Percentiles rank a stretch among this genome's conserved stretches.
phyloP scores from a whole-genome alignment of 2,888 invertebrate genomes.

The Dasysyrphus albostriatus region DNA sequence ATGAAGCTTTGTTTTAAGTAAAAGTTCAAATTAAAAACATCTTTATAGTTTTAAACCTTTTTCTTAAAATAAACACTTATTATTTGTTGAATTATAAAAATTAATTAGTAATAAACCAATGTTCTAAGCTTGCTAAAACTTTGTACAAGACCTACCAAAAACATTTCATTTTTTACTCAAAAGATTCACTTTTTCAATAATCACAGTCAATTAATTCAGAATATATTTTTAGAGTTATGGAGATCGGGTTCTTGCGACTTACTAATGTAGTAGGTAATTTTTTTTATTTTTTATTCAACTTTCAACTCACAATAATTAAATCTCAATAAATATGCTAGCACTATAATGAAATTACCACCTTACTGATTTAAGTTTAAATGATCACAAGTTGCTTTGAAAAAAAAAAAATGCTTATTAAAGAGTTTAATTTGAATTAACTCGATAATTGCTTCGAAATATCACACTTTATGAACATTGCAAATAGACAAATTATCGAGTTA shows the following conservation, averaged over 20 bases:
- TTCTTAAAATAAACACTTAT: too few relatives aligned
- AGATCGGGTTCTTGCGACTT: background rate
- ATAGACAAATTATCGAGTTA: constrained; percentile 57
- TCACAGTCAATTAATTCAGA: too few relatives aligned
- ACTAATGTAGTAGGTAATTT: too few relatives aligned
- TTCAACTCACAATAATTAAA: background rate
- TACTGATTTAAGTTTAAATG: constrained; percentile 12
- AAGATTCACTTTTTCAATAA: too few relatives aligned
- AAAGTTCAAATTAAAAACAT: too few relatives aligned
- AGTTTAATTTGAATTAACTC: constrained; percentile 51
- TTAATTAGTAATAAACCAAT: too few relatives aligned
- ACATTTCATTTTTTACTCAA: too few relatives aligned
- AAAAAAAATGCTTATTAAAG: constrained; percentile 7
- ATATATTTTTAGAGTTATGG: background rate
- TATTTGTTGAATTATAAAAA: too few relatives aligned
- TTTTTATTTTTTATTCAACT: background rate
- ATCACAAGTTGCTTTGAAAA: background rate
- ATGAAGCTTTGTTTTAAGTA: too few relatives aligned
- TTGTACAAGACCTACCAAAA: too few relatives aligned
- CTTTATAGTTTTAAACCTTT: too few relatives aligned
- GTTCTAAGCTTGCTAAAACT: too few relatives aligned
- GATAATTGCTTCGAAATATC: constrained; percentile 54
- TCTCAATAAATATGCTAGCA: constrained; percentile 6
- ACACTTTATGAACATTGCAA: constrained; percentile 52
- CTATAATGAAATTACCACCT: constrained; percentile 2